Conservation (phyloP, 2,888 invertebrate genomes). For the Dolichomitus sp. region DNA sequence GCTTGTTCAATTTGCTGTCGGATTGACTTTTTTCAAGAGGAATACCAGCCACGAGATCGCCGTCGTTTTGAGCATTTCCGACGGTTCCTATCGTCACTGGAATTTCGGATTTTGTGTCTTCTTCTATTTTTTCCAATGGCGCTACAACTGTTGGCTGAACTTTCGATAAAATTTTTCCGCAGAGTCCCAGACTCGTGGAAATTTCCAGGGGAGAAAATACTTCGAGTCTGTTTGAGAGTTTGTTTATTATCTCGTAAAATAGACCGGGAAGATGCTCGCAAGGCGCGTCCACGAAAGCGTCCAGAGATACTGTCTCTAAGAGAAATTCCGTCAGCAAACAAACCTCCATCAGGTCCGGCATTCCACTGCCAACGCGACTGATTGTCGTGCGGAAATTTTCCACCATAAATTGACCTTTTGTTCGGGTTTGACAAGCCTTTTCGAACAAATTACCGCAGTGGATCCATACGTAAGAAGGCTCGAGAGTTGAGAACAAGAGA, state of each 20-base stretch:
- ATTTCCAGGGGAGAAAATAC: slow-evolving; percentile 89
- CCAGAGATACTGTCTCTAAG: slow-evolving; percentile 91
- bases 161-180: slow-evolving; percentile 91
- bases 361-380: slow-evolving; percentile 89
- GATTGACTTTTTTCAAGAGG: slow-evolving; percentile 90
- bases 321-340: slow-evolving; percentile 92
- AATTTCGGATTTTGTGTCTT: slow-evolving; percentile 68
- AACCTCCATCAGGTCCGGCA: slow-evolving; percentile 90
- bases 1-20: slow-evolving; percentile 89
- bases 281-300: slow-evolving; percentile 92
- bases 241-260: slow-evolving; percentile 89
- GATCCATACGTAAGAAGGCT: slow-evolving; percentile 95
- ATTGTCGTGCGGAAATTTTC: slow-evolving; percentile 80
- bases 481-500: slow-evolving; percentile 93
- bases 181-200: slow-evolving; percentile 89
- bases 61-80: slow-evolving; percentile 62
- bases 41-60: slow-evolving; percentile 78
- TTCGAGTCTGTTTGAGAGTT: slow-evolving; percentile 88
- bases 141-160: slow-evolving; percentile 90
- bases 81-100: neutral
- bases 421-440: slow-evolving; percentile 87
- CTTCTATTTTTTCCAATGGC: slow-evolving; percentile 73
- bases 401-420: slow-evolving; percentile 66
- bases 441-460: slow-evolving; percentile 91
- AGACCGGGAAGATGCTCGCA: slow-evolving; percentile 93